Percentiles rank a stretch among this genome's conserved stretches.
Conservation (phyloP, 1,140 invertebrate species). For the Chelonus insularis region DNA sequence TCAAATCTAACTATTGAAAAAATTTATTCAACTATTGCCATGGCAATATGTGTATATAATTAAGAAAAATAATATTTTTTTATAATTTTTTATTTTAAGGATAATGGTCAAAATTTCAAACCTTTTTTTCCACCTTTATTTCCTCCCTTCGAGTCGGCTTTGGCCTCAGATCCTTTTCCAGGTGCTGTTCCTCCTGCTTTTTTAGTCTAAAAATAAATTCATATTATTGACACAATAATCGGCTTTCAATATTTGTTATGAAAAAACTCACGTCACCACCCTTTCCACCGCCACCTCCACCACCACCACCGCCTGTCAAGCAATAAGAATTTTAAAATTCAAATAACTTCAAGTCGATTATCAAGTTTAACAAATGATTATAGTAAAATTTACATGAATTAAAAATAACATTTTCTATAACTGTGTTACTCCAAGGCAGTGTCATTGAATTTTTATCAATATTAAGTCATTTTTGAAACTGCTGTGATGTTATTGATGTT, state of each 20-base stretch:
- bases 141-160: conserved; percentile 29
- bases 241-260: not conserved
- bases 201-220: conserved; percentile 33
- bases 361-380: not conserved
- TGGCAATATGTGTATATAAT: no score
- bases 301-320: conserved; percentile 15
- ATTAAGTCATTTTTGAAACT: no score
- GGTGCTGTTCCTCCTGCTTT: conserved; percentile 24
- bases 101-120: conserved; percentile 13
- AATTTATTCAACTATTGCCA: no score
- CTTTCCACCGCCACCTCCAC: conserved; percentile 34
- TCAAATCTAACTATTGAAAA: no score
- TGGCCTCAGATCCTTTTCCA: conserved; percentile 22
- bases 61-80: no score
- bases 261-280: conserved; percentile 34
- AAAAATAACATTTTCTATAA: no score
- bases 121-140: conserved; percentile 38
- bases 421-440: no score
- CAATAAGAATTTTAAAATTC: conserved; percentile 4
- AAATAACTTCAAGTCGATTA: not conserved
- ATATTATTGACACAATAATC: not conserved
- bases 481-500: no score
- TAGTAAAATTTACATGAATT: no score
- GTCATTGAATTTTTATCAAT: no score
- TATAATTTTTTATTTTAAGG: not conserved